phyloP scores from a whole-genome alignment of 2,113 vertebrate genomes.

The Sturnus vulgaris region DNA sequence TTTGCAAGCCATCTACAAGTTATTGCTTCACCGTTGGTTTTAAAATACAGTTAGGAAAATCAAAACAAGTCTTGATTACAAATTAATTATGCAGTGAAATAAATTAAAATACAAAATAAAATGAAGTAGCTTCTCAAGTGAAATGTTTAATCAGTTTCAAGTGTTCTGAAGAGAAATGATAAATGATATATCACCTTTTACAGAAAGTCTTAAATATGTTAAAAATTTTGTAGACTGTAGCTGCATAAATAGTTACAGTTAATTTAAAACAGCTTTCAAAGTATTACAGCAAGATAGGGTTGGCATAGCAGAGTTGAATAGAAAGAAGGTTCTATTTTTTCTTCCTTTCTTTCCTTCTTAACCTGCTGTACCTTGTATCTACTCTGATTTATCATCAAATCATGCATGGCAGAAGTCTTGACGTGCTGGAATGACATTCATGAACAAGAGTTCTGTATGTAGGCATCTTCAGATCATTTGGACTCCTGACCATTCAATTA shows the following conservation, averaged over 20 bases:
- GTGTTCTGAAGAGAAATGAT: constrained; percentile 4
- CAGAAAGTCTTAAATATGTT: constrained; percentile 6
- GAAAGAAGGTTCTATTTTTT: background rate
- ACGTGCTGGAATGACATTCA: background rate
- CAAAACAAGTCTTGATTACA: constrained; percentile 52
- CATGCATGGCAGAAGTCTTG: background rate
- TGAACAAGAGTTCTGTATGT: background rate
- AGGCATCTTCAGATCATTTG: background rate
- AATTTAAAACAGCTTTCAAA: constrained; percentile 29
- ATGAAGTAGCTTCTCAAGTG: constrained; percentile 12
- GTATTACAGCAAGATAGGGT: background rate
- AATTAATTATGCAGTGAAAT: constrained; percentile 46
- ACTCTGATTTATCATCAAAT: background rate
- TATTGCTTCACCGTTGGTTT: constrained; percentile 36
- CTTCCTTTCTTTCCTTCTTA: background rate
- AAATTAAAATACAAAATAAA: constrained; percentile 51
- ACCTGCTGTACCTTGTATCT: background rate
- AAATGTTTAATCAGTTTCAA: constrained; percentile 27
- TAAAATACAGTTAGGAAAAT: constrained; percentile 49
- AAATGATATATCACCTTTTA: constrained; percentile 6
- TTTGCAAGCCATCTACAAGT: constrained; percentile 10
- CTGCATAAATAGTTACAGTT: background rate
- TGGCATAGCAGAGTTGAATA: background rate
- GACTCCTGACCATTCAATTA: background rate
- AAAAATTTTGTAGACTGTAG: background rate